Evolutionary conservation across 2,888 invertebrate species (phyloP), one percentile per base, ranked within the genome.

Genomic region (Pterobdella sp.): DNA sequence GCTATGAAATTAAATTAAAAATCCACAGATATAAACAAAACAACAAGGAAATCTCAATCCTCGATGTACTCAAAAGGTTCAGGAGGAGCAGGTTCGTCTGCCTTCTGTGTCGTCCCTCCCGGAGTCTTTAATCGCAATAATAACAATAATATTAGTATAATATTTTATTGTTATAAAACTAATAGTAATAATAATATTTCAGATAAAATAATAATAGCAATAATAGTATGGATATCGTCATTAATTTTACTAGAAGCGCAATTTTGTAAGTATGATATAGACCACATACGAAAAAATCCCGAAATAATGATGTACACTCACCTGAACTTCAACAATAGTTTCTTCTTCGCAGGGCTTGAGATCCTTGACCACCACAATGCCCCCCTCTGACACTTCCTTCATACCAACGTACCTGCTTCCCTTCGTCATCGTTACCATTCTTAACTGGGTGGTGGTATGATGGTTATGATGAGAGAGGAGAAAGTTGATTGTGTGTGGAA

Each of bases 1-100:
- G 18, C 42, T 42, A 7, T 18, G 42, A 7, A 18, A 42, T 18
- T 18, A 42, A 7, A 42, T 14, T 18, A 7, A 42, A 7, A 42
- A 14, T 42, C 7, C 42, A 42, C 7, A 42, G 10, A 42, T 18
- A 42, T 42, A 42, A 7, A 42, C 42, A 42, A 7, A 14, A 42
- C 42, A 49, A 26, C 26, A 49, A 69, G 29, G 34, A 7, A 4
- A 26, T 36, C 64, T 73, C 63, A 78, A 34, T 84, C 83, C 84
- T 96, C 95, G 79, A 89, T 88, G 86, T 92, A 97, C 85, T 95
- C 94, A 83, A 97, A 97, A 77, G 96, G 94, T 87, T 95, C 95
- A 81, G 96, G 96, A 64, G 95, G 93, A 80, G 94, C 94, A 0
- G 96, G 94, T 84, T 97, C 96, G 81, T 93, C 94, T 80, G 96